These are phyloP conservation scores for Typhlichthys eigenmanni DNA, from an alignment of 2,797 vertebrate species.

Conservation along the genomic window DNA sequence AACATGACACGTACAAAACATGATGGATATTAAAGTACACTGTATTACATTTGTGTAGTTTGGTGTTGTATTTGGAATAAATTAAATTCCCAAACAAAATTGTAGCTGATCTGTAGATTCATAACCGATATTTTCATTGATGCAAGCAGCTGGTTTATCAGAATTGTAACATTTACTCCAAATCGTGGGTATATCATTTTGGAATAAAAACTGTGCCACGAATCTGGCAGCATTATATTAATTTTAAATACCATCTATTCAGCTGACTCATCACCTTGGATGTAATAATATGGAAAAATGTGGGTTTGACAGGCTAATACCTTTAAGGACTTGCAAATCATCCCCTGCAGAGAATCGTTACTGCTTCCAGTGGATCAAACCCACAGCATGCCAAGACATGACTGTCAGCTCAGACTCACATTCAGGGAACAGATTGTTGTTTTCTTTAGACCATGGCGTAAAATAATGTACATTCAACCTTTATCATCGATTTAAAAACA, in stretches of 20 bases:
- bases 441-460: not conserved
- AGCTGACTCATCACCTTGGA: conserved; percentile 11
- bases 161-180: not conserved
- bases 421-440: not conserved
- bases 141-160: not conserved
- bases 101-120: no score
- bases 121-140: not conserved
- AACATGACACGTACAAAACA: no score
- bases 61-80: no score
- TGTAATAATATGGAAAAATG: conserved; percentile 14
- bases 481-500: not conserved
- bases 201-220: not conserved
- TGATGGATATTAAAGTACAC: no score
- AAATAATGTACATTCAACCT: not conserved
- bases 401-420: not conserved
- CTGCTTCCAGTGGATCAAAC: conserved; percentile 1
- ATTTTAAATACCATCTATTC: conserved; percentile 11
- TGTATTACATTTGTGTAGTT: no score
- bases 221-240: conserved; percentile 8
- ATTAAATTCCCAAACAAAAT: no score
- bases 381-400: not conserved
- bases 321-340: conserved; percentile 7
- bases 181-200: not conserved
- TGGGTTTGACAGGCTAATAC: conserved; percentile 11
- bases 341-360: not conserved